Evolutionary conservation across 2,113 vertebrate species (phyloP), one percentile per base, ranked within the genome.

Genomic region (Marmota monax): DNA sequence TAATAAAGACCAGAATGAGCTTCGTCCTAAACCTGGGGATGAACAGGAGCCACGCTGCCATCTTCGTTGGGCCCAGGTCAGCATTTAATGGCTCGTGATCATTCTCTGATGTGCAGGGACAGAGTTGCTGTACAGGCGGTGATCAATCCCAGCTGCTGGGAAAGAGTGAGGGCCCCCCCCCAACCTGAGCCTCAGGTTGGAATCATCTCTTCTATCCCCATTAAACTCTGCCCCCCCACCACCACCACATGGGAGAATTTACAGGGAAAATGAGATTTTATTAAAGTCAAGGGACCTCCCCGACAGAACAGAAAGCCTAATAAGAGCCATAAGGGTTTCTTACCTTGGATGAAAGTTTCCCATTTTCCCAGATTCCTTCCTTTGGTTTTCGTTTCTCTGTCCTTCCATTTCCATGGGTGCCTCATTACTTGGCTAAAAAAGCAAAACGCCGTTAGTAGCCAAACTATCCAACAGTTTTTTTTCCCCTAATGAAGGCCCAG

Each of bases 251-350:
- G 98, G 98, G 98, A 98, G 98, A 98, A 97, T 98, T 99, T 98
- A 98, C 98, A 98, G 87, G 95, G 96, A 98, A 98, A 98, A 98
- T 97, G 97, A 97, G 97, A 96, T 98, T 98, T 98, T 98, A 99
- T 99, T 98, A 98, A 98, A 98, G 97, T 97, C 98, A 98, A 97
- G 98, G 98, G 98, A 97, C 97, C 14, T 95, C 97, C 98, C 97
- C 96, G 96, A 83, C 84, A 97, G 98, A 95, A 95, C 92, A 96
- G 95, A 97, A 98, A 95, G 86, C 96, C 97, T 98, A 98, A 98
- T 98, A 97, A 98, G 97, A 97, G 95, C 70, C 73, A 29, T 96
- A 95, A 96, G 91, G 78, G 91, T 96, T 97, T 97, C 98, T 98
- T 98, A 98, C 98, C 98, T 97, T 96, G 65, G 83, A 96, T 93